Evolutionary conservation across 2,113 vertebrate genomes (phyloP).

Genomic region (Nicator chloris): DNA sequence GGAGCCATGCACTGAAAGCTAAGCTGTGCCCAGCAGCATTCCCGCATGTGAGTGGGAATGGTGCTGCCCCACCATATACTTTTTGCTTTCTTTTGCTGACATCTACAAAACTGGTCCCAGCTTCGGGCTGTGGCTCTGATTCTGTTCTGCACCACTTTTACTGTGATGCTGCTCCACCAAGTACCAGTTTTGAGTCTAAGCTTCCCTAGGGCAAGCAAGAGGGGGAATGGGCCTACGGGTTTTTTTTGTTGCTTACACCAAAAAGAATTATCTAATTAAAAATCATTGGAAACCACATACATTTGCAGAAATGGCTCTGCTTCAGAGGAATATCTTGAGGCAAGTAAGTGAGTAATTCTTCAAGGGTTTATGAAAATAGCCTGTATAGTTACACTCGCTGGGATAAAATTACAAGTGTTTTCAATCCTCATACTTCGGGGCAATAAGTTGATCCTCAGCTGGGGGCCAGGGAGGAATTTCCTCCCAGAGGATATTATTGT

Average conservation of each 20-base stretch:
- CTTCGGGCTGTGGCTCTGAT: background rate
- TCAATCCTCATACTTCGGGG: background rate
- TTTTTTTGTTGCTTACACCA: slow-evolving; percentile 25
- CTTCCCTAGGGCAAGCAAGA: background rate
- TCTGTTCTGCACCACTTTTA: background rate
- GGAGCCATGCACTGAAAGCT: background rate
- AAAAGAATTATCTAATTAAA: slow-evolving; percentile 23
- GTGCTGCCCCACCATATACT: background rate
- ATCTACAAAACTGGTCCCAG: background rate
- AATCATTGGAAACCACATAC: slow-evolving; percentile 44
- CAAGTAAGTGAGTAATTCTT: slow-evolving; percentile 32
- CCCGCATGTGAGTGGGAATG: fast-evolving
- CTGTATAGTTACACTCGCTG: background rate
- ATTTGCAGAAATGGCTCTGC: slow-evolving; percentile 8
- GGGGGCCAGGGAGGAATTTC: slow-evolving; percentile 55
- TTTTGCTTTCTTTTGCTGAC: background rate
- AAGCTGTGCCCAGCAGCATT: background rate
- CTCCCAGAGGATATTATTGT: slow-evolving; percentile 62
- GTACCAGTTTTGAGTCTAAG: background rate
- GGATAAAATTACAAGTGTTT: slow-evolving; percentile 40
- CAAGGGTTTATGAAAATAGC: slow-evolving; percentile 41
- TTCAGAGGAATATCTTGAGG: slow-evolving; percentile 44
- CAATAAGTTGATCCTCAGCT: slow-evolving; percentile 31
- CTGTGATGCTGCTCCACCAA: background rate
- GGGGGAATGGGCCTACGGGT: fast-evolving